Conservation (phyloP, 2,888 invertebrate species). For the Pachydiplax longipennis region DNA sequence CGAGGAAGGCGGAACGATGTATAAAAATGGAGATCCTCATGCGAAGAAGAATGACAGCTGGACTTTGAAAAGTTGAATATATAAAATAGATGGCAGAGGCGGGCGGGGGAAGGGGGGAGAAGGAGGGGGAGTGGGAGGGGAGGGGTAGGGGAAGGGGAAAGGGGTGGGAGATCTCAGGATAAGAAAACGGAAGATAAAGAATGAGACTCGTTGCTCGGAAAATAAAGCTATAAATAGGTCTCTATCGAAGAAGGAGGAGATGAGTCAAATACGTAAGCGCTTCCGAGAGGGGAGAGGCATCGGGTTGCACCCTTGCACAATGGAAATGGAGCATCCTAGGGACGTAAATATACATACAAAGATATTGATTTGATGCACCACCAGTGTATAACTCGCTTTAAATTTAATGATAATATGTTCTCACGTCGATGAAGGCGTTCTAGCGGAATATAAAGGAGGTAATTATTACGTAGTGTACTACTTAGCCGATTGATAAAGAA, state of each 20-base stretch:
- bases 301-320: neutral
- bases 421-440: too few species aligned
- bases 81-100: constrained; percentile 1
- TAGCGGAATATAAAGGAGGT: too few species aligned
- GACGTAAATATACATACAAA: too few species aligned
- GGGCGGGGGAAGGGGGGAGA: neutral
- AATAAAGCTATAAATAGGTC: too few species aligned
- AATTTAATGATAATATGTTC: too few species aligned
- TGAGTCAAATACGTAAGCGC: neutral
- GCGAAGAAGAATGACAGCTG: constrained; percentile 42
- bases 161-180: neutral
- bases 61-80: constrained; percentile 38
- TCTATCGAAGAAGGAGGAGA: neutral
- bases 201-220: neutral
- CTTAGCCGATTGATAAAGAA: too few species aligned
- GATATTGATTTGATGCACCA: too few species aligned
- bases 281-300: neutral
- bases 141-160: neutral
- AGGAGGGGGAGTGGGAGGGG: neutral
- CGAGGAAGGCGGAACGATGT: constrained; percentile 10
- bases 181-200: neutral
- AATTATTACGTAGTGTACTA: too few species aligned
- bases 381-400: too few species aligned
- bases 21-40: constrained; percentile 36
- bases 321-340: too few species aligned